These are phyloP conservation scores for Drosophila nigromelanica DNA, from an alignment of 1,140 invertebrate genomes.

Conservation along the genomic window DNA sequence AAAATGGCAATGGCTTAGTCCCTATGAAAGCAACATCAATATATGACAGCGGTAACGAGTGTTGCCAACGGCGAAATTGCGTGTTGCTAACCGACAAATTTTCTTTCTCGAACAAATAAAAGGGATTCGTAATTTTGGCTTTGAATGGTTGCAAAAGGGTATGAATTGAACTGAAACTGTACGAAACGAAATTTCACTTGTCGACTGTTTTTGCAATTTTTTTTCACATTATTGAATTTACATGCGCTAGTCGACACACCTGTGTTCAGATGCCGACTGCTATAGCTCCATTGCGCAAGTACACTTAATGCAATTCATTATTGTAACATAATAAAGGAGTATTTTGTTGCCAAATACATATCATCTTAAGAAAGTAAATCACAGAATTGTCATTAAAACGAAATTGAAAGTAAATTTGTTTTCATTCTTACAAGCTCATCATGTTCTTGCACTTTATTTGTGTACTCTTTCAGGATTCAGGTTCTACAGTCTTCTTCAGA, in stretches of 20 bases:
- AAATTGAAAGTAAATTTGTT: constrained; percentile 61
- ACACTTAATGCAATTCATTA: constrained; percentile 69
- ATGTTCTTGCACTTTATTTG: constrained; percentile 6
- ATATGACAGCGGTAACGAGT: constrained; percentile 13
- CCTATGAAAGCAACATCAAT: background rate
- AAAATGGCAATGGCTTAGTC: constrained; percentile 39
- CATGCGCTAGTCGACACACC: constrained; percentile 50
- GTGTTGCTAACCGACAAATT: constrained; percentile 5
- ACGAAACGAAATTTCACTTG: constrained; percentile 1
- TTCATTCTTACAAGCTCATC: constrained; percentile 26
- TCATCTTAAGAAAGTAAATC: constrained; percentile 46
- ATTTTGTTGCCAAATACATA: constrained; percentile 10
- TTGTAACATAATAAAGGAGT: constrained; percentile 59
- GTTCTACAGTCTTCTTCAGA: constrained; percentile 29
- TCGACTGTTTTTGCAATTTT: constrained; percentile 34
- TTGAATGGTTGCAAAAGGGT: constrained; percentile 27
- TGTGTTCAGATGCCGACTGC: constrained; percentile 32
- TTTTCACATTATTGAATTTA: constrained; percentile 57
- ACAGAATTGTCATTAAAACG: constrained; percentile 52
- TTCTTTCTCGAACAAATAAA: background rate
- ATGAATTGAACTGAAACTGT: background rate
- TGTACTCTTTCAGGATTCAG: background rate
- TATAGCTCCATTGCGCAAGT: constrained; percentile 29
- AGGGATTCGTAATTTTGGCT: constrained; percentile 47
- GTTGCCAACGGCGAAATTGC: constrained; percentile 15